Conservation (phyloP, 2,113 vertebrate species). For the Tenrec ecaudatus region DNA sequence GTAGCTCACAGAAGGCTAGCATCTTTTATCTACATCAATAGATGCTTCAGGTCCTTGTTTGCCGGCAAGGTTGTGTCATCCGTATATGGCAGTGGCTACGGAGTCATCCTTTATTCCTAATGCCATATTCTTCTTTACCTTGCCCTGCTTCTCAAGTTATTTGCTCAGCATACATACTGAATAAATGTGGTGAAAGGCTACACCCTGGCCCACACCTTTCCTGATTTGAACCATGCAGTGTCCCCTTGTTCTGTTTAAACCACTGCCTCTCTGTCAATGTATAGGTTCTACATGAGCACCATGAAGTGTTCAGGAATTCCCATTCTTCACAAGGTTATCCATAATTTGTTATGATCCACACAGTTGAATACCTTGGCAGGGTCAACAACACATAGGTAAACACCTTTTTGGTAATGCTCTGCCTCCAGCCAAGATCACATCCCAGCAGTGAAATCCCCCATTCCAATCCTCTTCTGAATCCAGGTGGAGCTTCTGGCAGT, state of each 20-base stretch:
- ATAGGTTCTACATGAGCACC: not conserved
- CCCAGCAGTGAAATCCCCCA: not conserved
- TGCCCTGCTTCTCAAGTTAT: not conserved
- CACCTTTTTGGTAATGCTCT: not conserved
- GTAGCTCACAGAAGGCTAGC: not conserved
- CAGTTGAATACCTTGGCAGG: not conserved
- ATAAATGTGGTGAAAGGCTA: not conserved
- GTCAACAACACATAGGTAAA: not conserved
- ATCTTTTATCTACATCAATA: not conserved
- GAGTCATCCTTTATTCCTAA: not conserved
- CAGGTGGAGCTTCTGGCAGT: not conserved
- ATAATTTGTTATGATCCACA: not conserved
- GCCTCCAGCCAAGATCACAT: not conserved
- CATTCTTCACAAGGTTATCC: not conserved
- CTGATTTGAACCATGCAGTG: not conserved
- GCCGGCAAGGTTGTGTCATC: not conserved
- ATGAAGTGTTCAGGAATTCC: not conserved
- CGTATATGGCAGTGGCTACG: not conserved
- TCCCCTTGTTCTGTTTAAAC: not conserved
- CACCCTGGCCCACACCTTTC: not conserved
- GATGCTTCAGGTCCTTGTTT: not conserved
- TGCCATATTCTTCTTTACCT: not conserved
- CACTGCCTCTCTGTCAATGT: not conserved
- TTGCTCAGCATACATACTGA: not conserved
- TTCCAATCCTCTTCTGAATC: not conserved